phyloP scores from a whole-genome alignment of 92 coral and sea anemone species.

The Bergia puertoricense region DNA sequence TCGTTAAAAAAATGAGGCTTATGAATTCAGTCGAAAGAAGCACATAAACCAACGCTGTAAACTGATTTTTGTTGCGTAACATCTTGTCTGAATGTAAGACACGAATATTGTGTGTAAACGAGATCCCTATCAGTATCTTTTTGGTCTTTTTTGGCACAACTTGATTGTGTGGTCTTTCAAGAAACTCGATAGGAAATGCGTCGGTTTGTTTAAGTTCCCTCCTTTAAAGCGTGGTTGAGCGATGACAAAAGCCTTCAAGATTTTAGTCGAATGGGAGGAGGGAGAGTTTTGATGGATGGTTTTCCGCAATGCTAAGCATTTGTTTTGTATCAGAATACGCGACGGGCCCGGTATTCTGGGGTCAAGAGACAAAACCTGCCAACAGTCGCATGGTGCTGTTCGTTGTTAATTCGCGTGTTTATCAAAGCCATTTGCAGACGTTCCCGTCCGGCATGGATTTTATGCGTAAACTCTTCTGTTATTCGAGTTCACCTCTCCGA shows the following conservation, averaged over 20 bases:
- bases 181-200: conserved; percentile 24
- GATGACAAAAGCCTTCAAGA: conserved; percentile 45
- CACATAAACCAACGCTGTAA: conserved; percentile 17
- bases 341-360: conserved; percentile 1
- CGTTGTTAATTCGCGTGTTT: conserved; percentile 29
- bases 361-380: conserved; percentile 24
- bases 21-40: background rate
- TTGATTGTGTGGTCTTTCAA: conserved; percentile 18
- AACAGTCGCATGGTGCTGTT: background rate
- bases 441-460: background rate
- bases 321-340: conserved; percentile 23
- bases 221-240: conserved; percentile 44
- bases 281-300: conserved; percentile 34
- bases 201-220: conserved; percentile 14
- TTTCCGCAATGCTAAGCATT: conserved; percentile 43
- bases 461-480: background rate
- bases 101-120: background rate
- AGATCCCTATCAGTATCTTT: background rate
- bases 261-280: conserved; percentile 43
- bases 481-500: conserved; percentile 23
- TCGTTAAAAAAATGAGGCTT: conserved; percentile 6
- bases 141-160: background rate
- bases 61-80: conserved; percentile 7
- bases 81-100: background rate
- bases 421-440: conserved; percentile 28